A percentile compares a stretch with the other conserved stretches of the same genome.
Conservation (phyloP, 2,797 vertebrate genomes). For the Buceros bicornis region DNA sequence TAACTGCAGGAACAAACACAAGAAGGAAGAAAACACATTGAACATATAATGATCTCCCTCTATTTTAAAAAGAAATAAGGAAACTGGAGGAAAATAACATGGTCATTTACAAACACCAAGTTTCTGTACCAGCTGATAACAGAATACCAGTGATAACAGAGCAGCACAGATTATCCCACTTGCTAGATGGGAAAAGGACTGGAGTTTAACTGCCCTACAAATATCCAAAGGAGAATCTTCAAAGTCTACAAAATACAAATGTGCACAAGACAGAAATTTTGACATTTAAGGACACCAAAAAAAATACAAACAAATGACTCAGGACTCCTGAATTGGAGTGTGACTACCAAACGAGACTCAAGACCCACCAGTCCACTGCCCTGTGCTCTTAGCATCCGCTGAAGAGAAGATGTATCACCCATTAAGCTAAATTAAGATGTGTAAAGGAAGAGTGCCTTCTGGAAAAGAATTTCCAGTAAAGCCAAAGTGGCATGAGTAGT, state of each 20-base stretch:
- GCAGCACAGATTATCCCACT: neutral
- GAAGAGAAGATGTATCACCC: neutral
- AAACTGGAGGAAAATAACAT: neutral
- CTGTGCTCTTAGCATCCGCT: neutral
- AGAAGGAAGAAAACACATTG: neutral
- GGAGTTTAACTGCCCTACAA: neutral
- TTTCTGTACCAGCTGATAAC: neutral
- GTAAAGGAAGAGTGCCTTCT: neutral
- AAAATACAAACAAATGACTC: neutral
- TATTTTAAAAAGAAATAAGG: neutral
- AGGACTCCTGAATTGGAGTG: neutral
- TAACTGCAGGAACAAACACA: neutral
- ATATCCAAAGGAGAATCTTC: neutral
- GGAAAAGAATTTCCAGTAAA: slow-evolving; percentile 20
- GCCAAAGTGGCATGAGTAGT: neutral
- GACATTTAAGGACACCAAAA: neutral
- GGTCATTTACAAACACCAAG: neutral
- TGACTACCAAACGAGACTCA: neutral
- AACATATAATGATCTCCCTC: neutral
- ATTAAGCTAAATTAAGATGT: neutral
- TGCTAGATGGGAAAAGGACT: neutral
- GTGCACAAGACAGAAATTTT: neutral
- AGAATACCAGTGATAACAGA: neutral
- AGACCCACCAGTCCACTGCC: neutral
- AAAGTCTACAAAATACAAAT: neutral